Base-by-base conservation (phyloP, 2,797 vertebrate species). In the Lindbergichthys nudifrons region DNA sequence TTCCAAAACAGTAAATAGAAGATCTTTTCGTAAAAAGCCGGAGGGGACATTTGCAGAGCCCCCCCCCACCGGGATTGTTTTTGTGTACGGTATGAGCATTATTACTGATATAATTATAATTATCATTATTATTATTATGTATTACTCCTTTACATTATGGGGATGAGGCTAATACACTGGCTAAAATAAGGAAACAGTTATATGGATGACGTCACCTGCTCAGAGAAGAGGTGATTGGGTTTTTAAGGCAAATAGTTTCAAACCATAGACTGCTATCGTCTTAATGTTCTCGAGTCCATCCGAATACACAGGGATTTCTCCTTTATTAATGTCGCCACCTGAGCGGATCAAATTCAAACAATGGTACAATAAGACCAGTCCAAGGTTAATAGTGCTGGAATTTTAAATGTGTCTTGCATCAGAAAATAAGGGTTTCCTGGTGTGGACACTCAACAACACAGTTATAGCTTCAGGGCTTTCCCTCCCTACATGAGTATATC, bases 221-320 rank as follows among this genome's bases (percentile, higher is more conserved):
- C 79, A 70, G 79, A 81, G 85, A 60, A 26, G 41, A 81, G 88
- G 88, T 85, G 92, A 92, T 92, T 81, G 68, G 83, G 88, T 88
- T 43, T 93, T 95, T 95, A 96, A 96, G 95, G 95, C 95, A 96
- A 94, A 93, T 82, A 83, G 88, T 90, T 92, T 93, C 86, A 84
- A 88, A 91, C 85, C 85, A 65, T 21, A 80, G 77, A 87, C 80
- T 81, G 73, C 79, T 74, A 61, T 70, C 71, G 76, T 88, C 81
- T 73, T 79, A 82, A 80, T 79, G 80, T 79, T 87, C 70, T 65
- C 21, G 32, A 87, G 81, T 78, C 81, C 73, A 48, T 78, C 56
- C 61, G 65, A 67, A 67, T 64, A 65, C 43, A 81, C 81, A 81
- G 73, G 56, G 81, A 66, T 77, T 50, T 67, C 73, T 81, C 58